Percentiles rank a stretch among this genome's conserved stretches.
These are phyloP conservation scores for Agelas oroides DNA, from an alignment of 37 sponge, comb jelly and placozoan genomes.

Conservation along the genomic window DNA sequence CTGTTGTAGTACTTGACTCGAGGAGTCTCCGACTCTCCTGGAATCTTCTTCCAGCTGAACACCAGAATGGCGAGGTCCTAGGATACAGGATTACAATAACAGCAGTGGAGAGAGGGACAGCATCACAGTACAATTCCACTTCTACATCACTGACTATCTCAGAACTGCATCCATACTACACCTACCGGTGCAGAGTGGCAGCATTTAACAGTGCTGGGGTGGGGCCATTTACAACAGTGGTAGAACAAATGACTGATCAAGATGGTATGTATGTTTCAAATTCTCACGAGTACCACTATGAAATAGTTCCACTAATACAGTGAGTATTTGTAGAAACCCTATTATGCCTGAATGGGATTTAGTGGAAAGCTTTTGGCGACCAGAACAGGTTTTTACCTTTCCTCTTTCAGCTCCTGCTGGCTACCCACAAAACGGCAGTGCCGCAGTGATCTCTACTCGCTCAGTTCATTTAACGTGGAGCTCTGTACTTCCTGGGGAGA, in stretches of 20 bases:
- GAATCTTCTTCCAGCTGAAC: conserved; percentile 2
- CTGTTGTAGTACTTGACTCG: too few relatives aligned
- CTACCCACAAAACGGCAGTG: too few relatives aligned
- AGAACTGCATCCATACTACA: conserved; percentile 48
- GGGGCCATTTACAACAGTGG: conserved; percentile 21
- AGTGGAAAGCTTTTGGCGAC: too few relatives aligned
- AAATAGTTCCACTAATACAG: too few relatives aligned
- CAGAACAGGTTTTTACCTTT: too few relatives aligned
- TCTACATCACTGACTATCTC: too few relatives aligned
- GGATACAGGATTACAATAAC: conserved; percentile 13
- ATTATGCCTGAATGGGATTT: too few relatives aligned
- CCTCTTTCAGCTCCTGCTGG: too few relatives aligned
- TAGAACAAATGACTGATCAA: background rate
- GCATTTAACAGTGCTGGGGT: conserved; percentile 33
- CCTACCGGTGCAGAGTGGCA: conserved; percentile 37
- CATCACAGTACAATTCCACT: too few relatives aligned
- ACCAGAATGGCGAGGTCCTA: conserved; percentile 33
- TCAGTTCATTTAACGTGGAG: conserved; percentile 35
- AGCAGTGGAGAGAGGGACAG: conserved; percentile 1
- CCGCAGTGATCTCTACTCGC: too few relatives aligned
- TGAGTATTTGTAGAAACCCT: too few relatives aligned
- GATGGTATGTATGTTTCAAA: conserved; percentile 22
- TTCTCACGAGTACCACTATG: too few relatives aligned
- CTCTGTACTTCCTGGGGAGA: background rate
- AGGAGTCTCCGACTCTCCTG: conserved; percentile 9